phyloP scores from a whole-genome alignment of 1,140 invertebrate species.

The Drosophila orena region DNA sequence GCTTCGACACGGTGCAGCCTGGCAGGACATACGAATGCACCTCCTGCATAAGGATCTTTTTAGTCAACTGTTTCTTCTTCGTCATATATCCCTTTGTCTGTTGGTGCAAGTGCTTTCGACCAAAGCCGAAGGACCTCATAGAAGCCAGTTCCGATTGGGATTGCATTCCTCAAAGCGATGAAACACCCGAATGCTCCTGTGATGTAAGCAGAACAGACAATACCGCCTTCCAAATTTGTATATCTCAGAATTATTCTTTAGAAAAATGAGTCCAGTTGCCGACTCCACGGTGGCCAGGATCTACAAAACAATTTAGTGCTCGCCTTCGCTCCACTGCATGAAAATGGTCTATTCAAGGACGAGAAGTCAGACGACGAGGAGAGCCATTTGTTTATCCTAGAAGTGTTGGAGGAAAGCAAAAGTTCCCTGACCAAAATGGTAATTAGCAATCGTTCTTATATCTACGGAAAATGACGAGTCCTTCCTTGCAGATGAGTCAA shows the following conservation, averaged over 20 bases:
- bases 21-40: slow-evolving; percentile 17
- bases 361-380: slow-evolving; percentile 56
- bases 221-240: background rate
- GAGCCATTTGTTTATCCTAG: slow-evolving; percentile 52
- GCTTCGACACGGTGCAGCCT: slow-evolving; percentile 33
- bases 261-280: background rate
- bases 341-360: slow-evolving; percentile 31
- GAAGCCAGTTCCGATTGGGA: slow-evolving; percentile 59
- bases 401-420: slow-evolving; percentile 58
- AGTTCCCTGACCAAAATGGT: slow-evolving; percentile 58
- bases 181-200: background rate
- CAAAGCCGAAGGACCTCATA: slow-evolving; percentile 50
- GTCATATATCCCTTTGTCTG: slow-evolving; percentile 22
- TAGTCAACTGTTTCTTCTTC: slow-evolving; percentile 32
- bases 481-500: slow-evolving; percentile 15
- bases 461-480: background rate
- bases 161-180: slow-evolving; percentile 14
- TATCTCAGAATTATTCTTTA: background rate
- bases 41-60: slow-evolving; percentile 16
- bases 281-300: slow-evolving; percentile 17
- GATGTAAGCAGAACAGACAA: slow-evolving; percentile 1
- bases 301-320: slow-evolving; percentile 5
- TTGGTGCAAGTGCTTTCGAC: slow-evolving; percentile 59
- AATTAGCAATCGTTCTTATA: background rate
- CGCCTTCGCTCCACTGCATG: slow-evolving; percentile 5